Percentiles rank a stretch among this genome's conserved stretches.
Evolutionary conservation across 2,113 vertebrate species (phyloP).

Genomic region (Hoplias malabaricus): DNA sequence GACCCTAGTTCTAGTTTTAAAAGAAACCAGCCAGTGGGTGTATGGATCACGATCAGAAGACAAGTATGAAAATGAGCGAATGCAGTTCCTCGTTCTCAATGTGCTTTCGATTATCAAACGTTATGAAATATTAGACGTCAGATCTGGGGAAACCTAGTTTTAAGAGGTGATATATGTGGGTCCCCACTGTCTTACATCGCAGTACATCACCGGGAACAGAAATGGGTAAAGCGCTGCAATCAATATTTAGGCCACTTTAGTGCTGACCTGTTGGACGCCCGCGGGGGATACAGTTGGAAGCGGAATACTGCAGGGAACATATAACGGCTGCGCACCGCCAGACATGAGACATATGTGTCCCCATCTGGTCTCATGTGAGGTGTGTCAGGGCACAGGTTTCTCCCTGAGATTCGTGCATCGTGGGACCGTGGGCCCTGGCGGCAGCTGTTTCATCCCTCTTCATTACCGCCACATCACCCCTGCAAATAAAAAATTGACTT

Average conservation of each 20-base stretch:
- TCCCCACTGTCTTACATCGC: background rate
- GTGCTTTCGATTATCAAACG: no score
- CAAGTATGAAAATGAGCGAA: no score
- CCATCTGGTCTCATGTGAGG: conserved; percentile 51
- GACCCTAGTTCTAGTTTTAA: no score
- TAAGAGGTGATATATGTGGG: background rate
- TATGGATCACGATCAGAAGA: no score
- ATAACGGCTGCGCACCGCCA: conserved; percentile 40
- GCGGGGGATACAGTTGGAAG: background rate
- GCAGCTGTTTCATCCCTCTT: conserved; percentile 53
- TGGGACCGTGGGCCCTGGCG: conserved; percentile 34
- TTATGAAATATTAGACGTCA: background rate
- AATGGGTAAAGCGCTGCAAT: conserved; percentile 23
- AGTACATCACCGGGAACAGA: background rate
- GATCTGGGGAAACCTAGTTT: background rate
- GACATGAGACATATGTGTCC: conserved; percentile 54
- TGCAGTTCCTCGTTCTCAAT: no score
- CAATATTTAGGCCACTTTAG: conserved; percentile 19
- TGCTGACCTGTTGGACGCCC: background rate
- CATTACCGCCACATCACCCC: conserved; percentile 51
- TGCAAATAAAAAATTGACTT: conserved; percentile 48
- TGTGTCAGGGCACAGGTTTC: conserved; percentile 29
- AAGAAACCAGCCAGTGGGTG: no score
- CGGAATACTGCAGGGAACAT: conserved; percentile 12
- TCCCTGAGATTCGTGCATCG: conserved; percentile 46